phyloP scores from a whole-genome alignment of 2,113 vertebrate species.

The Clinocottus analis region DNA sequence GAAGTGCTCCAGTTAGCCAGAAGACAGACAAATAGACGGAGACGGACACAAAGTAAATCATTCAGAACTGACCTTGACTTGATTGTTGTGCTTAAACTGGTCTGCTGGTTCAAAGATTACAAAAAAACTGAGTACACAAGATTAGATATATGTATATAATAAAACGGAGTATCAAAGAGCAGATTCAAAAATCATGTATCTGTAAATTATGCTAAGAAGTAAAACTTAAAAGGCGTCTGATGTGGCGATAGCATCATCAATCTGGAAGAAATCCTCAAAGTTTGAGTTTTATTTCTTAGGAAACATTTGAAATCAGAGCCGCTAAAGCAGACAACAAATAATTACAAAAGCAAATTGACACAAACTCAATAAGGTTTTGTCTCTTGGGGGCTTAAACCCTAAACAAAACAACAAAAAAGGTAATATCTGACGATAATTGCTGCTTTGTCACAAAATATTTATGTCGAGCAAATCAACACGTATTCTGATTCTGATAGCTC shows the following conservation, averaged over 20 bases:
- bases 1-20: slow-evolving; percentile 73
- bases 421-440: too few species aligned
- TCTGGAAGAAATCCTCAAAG: background rate
- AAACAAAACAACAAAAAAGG: too few species aligned
- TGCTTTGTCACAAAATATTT: background rate
- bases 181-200: slow-evolving; percentile 43
- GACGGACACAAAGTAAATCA: slow-evolving; percentile 73
- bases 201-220: background rate
- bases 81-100: slow-evolving; percentile 64
- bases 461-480: background rate
- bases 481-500: background rate
- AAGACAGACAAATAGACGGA: slow-evolving; percentile 71
- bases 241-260: background rate
- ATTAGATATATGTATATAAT: too few species aligned
- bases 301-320: background rate
- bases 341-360: background rate
- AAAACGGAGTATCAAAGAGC: slow-evolving; percentile 54
- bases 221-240: background rate
- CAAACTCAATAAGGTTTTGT: background rate
- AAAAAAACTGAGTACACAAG: slow-evolving; percentile 56
- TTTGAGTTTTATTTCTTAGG: background rate
- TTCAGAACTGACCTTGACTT: slow-evolving; percentile 80
- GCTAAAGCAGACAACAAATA: too few species aligned
- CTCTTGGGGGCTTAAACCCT: background rate
- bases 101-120: slow-evolving; percentile 67